phyloP scores from a whole-genome alignment of 1,140 invertebrate genomes.

The Andricus grossulariae region DNA sequence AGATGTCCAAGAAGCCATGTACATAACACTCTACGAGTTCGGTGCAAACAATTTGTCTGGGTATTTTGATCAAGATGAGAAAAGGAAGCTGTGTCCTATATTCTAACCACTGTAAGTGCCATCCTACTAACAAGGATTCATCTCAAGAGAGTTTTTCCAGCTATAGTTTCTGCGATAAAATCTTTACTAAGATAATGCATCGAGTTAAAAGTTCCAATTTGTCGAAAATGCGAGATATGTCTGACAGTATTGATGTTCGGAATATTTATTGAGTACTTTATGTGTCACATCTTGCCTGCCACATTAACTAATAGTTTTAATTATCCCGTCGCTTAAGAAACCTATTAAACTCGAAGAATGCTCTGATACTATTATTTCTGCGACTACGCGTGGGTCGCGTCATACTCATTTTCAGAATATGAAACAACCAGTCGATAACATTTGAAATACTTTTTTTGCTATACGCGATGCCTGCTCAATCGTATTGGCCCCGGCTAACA shows the following conservation, averaged over 20 bases:
- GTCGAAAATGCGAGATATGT: constrained; percentile 37
- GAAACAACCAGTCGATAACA: too few relatives aligned
- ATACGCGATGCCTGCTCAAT: neutral
- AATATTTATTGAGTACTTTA: neutral
- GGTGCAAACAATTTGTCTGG: constrained; percentile 27
- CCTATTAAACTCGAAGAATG: too few relatives aligned
- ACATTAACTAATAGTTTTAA: too few relatives aligned
- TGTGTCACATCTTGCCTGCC: neutral
- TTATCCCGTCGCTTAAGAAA: too few relatives aligned
- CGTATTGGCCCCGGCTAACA: neutral
- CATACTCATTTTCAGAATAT: too few relatives aligned
- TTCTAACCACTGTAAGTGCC: constrained; percentile 77
- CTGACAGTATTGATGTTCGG: constrained; percentile 2
- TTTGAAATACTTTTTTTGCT: too few relatives aligned
- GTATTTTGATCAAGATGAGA: constrained; percentile 67
- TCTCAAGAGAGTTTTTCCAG: constrained; percentile 42
- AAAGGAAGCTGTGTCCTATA: constrained; percentile 77
- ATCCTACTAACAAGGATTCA: constrained; percentile 57
- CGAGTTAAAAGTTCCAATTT: constrained; percentile 31
- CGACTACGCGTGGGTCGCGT: too few relatives aligned
- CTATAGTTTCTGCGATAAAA: constrained; percentile 38
- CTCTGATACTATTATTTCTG: too few relatives aligned
- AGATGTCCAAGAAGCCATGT: constrained; percentile 38
- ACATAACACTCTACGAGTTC: constrained; percentile 58
- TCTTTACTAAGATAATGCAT: constrained; percentile 26